A percentile compares a stretch with the other conserved stretches of the same genome.
Evolutionary conservation across 2,797 vertebrate species (phyloP).

Genomic region (Perodicticus potto): DNA sequence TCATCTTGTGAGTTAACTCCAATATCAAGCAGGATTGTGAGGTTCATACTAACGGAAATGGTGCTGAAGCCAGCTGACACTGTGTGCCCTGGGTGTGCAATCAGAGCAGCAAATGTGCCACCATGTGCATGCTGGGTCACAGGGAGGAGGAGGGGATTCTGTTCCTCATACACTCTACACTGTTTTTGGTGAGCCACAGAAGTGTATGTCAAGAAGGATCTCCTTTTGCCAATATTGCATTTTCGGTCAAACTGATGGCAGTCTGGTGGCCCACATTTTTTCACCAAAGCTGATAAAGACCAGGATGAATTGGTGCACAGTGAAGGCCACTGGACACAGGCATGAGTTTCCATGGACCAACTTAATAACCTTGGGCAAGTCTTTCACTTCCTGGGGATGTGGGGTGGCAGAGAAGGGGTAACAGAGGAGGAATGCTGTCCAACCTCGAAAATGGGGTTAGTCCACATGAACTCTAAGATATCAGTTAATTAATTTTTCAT

Average conservation of each 20-base stretch:
- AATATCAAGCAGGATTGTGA: neutral
- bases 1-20: neutral
- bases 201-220: neutral
- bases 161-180: neutral
- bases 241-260: neutral
- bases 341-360: neutral
- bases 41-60: neutral
- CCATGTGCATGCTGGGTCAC: neutral
- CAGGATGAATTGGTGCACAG: neutral
- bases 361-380: neutral
- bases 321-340: neutral
- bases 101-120: fast-evolving
- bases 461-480: neutral
- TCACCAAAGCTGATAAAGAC: neutral
- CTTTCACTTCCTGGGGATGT: neutral
- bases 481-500: neutral
- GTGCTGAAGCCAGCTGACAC: neutral
- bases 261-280: neutral
- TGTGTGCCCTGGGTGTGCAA: fast-evolving
- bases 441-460: neutral
- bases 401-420: neutral
- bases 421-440: neutral
- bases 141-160: neutral
- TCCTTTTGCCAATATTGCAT: neutral
- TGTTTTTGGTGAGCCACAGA: neutral